Evolutionary conservation across 2,113 vertebrate species (phyloP).

Genomic region (Dasyurus viverrinus): DNA sequence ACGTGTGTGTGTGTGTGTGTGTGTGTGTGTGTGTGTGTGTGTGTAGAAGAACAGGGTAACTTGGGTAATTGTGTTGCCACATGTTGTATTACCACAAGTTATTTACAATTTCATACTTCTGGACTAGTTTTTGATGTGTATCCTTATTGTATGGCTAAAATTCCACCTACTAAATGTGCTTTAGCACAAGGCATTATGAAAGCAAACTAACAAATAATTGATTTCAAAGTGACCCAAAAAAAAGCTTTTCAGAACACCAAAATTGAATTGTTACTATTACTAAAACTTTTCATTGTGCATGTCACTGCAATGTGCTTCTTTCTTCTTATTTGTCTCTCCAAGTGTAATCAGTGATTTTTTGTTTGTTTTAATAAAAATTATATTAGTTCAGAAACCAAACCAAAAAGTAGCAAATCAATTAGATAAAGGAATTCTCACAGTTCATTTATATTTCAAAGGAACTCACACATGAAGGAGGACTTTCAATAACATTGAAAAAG

Average conservation of each 20-base stretch:
- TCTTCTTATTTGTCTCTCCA: background rate
- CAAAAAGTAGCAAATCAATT: background rate
- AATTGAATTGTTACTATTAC: background rate
- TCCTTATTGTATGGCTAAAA: background rate
- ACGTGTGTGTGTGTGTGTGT: no score
- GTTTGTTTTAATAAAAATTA: background rate
- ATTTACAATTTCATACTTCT: background rate
- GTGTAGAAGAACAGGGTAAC: no score
- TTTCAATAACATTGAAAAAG: background rate
- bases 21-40: no score
- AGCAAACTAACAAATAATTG: background rate
- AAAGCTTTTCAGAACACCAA: background rate
- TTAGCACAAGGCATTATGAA: background rate
- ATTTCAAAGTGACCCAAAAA: background rate
- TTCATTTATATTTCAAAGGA: background rate
- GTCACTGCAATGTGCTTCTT: background rate
- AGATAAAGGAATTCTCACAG: background rate
- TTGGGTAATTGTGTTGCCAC: no score
- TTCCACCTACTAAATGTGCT: background rate
- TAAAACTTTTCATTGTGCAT: no score
- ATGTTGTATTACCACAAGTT: background rate
- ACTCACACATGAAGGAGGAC: background rate
- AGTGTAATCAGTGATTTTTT: background rate
- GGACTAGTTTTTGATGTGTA: background rate
- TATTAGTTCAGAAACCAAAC: background rate